These are phyloP conservation scores for Heliconius eleuchia DNA, from an alignment of 1,140 invertebrate genomes.

Conservation along the genomic window DNA sequence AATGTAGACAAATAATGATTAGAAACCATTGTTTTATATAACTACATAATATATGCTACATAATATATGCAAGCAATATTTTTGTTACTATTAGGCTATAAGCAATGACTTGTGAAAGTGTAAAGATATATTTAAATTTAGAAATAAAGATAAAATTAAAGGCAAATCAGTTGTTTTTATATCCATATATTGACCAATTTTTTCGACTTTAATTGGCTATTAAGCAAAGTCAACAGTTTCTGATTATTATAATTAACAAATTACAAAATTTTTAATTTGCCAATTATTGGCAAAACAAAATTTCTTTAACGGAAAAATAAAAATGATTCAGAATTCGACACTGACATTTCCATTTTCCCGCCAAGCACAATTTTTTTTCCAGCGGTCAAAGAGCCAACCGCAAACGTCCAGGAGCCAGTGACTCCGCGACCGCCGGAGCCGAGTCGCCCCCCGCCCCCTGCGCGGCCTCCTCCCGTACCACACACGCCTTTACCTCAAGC, in stretches of 20 bases:
- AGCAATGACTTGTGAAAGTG: slow-evolving; percentile 63
- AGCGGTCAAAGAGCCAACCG: slow-evolving; percentile 54
- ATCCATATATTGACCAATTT: slow-evolving; percentile 18
- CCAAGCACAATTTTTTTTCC: slow-evolving; percentile 38
- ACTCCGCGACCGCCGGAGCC: slow-evolving; percentile 60
- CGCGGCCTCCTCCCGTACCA: slow-evolving; percentile 59
- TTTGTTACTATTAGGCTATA: slow-evolving; percentile 57
- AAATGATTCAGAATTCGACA: not conserved
- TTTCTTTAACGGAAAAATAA: not conserved
- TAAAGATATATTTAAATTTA: slow-evolving; percentile 64
- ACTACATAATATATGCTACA: slow-evolving; percentile 50
- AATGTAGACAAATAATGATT: slow-evolving; percentile 5
- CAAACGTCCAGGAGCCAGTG: slow-evolving; percentile 54
- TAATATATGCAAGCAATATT: slow-evolving; percentile 67
- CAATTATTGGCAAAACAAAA: not conserved
- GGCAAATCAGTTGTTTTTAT: slow-evolving; percentile 54
- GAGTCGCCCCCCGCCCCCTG: slow-evolving; percentile 56
- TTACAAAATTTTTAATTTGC: not conserved
- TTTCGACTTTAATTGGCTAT: not conserved
- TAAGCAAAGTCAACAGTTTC: not conserved
- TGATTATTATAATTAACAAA: not conserved
- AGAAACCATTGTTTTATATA: slow-evolving; percentile 36
- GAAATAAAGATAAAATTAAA: slow-evolving; percentile 66
- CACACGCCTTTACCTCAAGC: slow-evolving; percentile 69
- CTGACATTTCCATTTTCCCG: slow-evolving; percentile 10